Evolutionary conservation across 2,888 invertebrate genomes (phyloP), one percentile per base, ranked within the genome.

Genomic region (Cartodere bifasciata): DNA sequence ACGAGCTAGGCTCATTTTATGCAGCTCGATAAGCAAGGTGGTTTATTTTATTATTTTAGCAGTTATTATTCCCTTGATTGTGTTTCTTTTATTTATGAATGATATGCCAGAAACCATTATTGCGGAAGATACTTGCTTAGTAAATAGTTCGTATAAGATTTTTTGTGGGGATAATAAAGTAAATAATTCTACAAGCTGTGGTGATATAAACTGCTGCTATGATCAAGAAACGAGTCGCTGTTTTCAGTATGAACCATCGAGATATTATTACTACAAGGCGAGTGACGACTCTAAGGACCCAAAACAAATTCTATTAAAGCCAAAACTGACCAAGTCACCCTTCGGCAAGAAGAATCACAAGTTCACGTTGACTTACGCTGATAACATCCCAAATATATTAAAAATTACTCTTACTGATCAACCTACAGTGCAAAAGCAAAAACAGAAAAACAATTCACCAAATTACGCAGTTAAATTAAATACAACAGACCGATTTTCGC

Each of bases 191-290:
- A 28, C 34, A 5, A 38, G 47, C 4, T 58, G 58, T 37, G 23
- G 28, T 5, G 28, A 34, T 1, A 34, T 50, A 12, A 30, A 38
- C 7, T 58, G 58, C 35, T 59, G 58, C 37, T 59, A 41, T 34
- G 53, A 58, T 36, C 36, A 37, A 24, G 40, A 37, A 2, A 46
- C 42, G 2, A 27, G 42, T 10, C 23, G 29, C 4, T 60, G 59
- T 42, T 58, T 47, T 37, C 59, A 59, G 38, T 50, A 41, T 33
- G 32, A 55, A 23, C 58, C 57, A 12, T 55, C 59, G 5, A 49
- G 45, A 31, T 60, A 56, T 32, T 43, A 35, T 12, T 58, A 55
- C 31, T 39, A 32, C 6, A 24, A 11, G 3, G 12, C 5, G n/a
- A n/a, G n/a, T n/a, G n/a, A n/a, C n/a, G n/a, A n/a, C n/a, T n/a